phyloP scores from a whole-genome alignment of 2,797 vertebrate genomes.

The Paratrypauchen microcephalus region DNA sequence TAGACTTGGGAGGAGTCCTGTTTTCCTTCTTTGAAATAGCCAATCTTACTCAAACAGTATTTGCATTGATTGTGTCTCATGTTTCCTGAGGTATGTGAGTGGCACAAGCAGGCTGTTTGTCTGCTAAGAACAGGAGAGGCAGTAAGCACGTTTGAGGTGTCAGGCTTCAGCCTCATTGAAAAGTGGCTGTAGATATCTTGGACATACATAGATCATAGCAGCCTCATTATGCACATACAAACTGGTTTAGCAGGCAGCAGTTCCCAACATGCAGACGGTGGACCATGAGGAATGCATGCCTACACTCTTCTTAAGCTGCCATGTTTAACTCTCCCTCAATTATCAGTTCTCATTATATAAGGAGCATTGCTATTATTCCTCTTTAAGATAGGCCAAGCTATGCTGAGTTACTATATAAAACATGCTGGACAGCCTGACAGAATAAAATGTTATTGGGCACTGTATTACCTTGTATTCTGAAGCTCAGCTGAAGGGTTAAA shows the following conservation, averaged over 20 bases:
- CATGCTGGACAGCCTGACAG: background rate
- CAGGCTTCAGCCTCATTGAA: constrained; percentile 18
- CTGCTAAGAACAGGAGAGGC: constrained; percentile 28
- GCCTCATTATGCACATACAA: constrained; percentile 54
- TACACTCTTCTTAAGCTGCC: constrained; percentile 4
- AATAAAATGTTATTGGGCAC: background rate
- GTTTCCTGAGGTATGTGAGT: constrained; percentile 53
- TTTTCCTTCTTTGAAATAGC: constrained; percentile 17
- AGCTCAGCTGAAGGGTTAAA: too few species aligned
- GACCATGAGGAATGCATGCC: constrained; percentile 49
- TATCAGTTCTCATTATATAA: background rate
- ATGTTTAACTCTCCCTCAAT: background rate
- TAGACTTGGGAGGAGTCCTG: background rate
- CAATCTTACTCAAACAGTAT: constrained; percentile 12
- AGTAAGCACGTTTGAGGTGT: constrained; percentile 16
- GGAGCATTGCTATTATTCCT: background rate
- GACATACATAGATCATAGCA: constrained; percentile 17
- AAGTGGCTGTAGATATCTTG: constrained; percentile 21
- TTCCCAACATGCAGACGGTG: constrained; percentile 49
- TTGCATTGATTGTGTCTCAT: constrained; percentile 31
- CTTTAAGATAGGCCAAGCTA: too few species aligned
- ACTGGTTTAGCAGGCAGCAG: constrained; percentile 63
- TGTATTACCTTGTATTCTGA: too few species aligned
- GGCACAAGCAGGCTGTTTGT: constrained; percentile 30
- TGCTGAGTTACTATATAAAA: too few species aligned